These are phyloP conservation scores for Propithecus perrieri DNA, from an alignment of 2,797 vertebrate genomes.

Conservation along the genomic window DNA sequence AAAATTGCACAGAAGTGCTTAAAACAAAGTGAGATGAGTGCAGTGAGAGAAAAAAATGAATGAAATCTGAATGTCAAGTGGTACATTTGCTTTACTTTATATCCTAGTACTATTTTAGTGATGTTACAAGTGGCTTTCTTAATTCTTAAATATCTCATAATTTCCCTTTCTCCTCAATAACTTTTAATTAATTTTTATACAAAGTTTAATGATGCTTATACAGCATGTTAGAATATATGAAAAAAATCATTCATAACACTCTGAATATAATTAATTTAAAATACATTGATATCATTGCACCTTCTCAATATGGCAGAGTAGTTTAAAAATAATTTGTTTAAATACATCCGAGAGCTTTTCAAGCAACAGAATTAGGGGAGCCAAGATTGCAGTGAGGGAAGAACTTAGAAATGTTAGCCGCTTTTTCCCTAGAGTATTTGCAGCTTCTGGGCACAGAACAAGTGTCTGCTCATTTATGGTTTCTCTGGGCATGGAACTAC, in stretches of 20 bases:
- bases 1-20: background rate
- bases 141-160: background rate
- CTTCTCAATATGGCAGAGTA: background rate
- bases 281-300: background rate
- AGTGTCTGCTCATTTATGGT: background rate
- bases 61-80: background rate
- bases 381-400: background rate
- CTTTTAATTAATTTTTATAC: background rate
- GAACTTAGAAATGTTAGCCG: background rate
- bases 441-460: background rate
- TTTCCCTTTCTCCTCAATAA: background rate
- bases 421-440: background rate
- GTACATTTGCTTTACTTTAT: background rate
- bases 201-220: background rate
- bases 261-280: background rate
- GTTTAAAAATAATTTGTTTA: background rate
- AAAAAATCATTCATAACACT: background rate
- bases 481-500: background rate
- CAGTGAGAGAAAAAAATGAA: background rate
- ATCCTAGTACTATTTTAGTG: background rate
- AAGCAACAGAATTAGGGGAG: background rate
- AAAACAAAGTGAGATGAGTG: background rate
- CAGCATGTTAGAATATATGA: background rate
- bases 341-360: background rate
- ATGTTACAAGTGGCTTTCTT: background rate